Evolutionary conservation across 1,140 invertebrate species (phyloP), one percentile per base, ranked within the genome.

Genomic region (Cydia amplana): DNA sequence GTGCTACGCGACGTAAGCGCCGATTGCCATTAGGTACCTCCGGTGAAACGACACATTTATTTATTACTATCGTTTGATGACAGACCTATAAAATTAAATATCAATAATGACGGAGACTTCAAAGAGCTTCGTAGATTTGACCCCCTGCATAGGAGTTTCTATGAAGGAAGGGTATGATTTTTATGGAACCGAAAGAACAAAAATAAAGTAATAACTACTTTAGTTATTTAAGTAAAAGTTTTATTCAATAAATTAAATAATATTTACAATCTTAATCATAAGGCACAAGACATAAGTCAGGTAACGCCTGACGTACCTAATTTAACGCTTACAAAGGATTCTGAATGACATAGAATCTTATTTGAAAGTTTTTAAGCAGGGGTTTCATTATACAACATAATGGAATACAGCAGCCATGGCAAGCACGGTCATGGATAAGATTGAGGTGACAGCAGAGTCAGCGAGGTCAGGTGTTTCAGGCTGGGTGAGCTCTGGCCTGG

Each of bases 371-470:
- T 16, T 16, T 4, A 51, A 25, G 5, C 12, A 32, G 28, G n/a
- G 14, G 9, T 36, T 16, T 20, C 20, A 14, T 72, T 82, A 85
- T 23, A 86, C 40, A 60, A 83, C 32, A 70, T 84, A 18, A 20
- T 86, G 82, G 28, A 77, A 77, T 5, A 86, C 25, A 14, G 80
- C 65, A 14, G 84, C 83, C 2, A 83, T 28, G 18, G 74, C 28
- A 14, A 89, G 32, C 14, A 76, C 64, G 16, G 78, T 43, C 5
- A 84, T 7, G 18, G 87, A 90, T 6, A 87, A 40, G n/a, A 80
- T 64, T 9, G 79, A 77, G 1, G 85, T 83, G 1, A 75, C 74
- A 43, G 87, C 87, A 18, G 87, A 86, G 72, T 78, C 81, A 16
- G 84, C 83, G 0, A 83, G 74, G 5, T 75, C 60, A 3, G 84